Evolutionary conservation across 1,140 invertebrate species (phyloP).

Genomic region (Goniozus legneri): DNA sequence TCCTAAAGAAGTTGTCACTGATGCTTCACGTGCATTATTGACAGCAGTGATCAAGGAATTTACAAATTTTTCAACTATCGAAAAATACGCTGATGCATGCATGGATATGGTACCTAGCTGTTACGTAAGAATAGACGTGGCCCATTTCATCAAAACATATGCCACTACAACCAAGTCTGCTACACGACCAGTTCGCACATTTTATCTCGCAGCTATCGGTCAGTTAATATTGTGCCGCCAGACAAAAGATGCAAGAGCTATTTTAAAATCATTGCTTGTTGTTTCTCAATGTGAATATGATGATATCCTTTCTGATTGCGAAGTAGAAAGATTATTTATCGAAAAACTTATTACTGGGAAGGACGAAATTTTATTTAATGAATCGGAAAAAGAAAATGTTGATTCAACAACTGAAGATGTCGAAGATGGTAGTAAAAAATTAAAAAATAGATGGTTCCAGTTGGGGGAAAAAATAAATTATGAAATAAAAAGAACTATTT

Average conservation of each 20-base stretch:
- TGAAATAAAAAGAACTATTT: neutral
- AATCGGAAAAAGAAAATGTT: neutral
- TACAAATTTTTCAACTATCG: conserved; percentile 1
- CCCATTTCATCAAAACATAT: conserved; percentile 7
- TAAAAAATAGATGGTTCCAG: neutral
- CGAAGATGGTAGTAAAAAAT: neutral
- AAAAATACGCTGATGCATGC: neutral
- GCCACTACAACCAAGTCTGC: neutral
- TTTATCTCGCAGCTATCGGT: conserved; percentile 1
- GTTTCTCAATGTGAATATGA: neutral
- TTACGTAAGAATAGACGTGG: conserved; percentile 7
- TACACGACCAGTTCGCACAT: conserved; percentile 3
- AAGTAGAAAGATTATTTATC: neutral
- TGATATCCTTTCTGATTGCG: neutral
- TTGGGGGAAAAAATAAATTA: neutral
- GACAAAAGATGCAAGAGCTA: neutral
- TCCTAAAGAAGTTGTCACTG: no score
- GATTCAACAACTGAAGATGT: neutral
- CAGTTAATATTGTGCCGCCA: conserved; percentile 1
- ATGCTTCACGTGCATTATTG: no score
- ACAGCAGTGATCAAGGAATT: conserved; percentile 6
- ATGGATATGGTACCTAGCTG: neutral
- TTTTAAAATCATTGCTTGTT: conserved; percentile 1
- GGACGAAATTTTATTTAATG: no score
- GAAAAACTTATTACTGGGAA: neutral